These are phyloP conservation scores for Acheta domesticus DNA, from an alignment of 2,888 invertebrate genomes.

Conservation along the genomic window DNA sequence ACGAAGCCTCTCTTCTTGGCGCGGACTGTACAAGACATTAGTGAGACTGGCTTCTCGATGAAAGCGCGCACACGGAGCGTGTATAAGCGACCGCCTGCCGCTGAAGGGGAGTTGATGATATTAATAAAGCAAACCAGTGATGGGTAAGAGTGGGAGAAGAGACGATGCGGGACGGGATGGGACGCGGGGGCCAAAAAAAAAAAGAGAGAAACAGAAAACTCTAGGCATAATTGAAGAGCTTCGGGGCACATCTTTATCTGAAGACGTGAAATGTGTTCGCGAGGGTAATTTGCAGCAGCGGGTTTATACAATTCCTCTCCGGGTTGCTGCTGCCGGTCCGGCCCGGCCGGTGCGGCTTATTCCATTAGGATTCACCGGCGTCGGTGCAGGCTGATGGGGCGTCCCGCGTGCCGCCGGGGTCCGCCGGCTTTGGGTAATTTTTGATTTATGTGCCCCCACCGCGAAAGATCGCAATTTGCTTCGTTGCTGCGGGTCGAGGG, in stretches of 20 bases:
- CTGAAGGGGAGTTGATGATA: slow-evolving; percentile 18
- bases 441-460: neutral
- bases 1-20: too few species aligned
- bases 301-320: neutral
- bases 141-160: slow-evolving; percentile 18
- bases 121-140: slow-evolving; percentile 18
- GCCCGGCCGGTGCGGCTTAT: too few species aligned
- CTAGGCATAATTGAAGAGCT: neutral
- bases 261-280: slow-evolving; percentile 18
- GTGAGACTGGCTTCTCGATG: neutral
- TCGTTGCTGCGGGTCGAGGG: too few species aligned
- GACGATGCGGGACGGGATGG: neutral
- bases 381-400: too few species aligned
- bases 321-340: too few species aligned
- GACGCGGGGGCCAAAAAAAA: too few species aligned
- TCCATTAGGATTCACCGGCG: too few species aligned
- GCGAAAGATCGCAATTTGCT: too few species aligned
- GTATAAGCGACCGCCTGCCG: neutral
- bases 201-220: neutral
- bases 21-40: neutral
- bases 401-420: too few species aligned
- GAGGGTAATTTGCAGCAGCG: slow-evolving; percentile 5
- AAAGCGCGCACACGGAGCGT: slow-evolving; percentile 6
- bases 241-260: slow-evolving; percentile 18
- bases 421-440: neutral